Percentiles rank a stretch among this genome's conserved stretches.
phyloP scores from a whole-genome alignment of 1,140 invertebrate species.

The Notospermus geniculatus region DNA sequence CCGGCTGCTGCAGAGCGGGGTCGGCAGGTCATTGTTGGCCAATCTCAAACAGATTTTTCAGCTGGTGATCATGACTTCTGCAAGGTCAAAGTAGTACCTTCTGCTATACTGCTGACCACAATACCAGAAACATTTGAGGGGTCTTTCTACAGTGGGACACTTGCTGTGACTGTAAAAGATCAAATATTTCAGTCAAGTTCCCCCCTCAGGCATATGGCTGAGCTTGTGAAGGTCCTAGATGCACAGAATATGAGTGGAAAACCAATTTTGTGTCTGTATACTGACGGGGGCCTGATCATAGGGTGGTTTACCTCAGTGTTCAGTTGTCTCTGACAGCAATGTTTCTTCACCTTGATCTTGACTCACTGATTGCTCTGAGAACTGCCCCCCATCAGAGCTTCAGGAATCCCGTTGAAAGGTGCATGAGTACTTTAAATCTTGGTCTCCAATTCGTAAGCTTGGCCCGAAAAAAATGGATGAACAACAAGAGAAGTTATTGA shows the following conservation, averaged over 20 bases:
- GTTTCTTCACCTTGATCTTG: constrained; percentile 19
- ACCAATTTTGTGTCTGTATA: constrained; percentile 13
- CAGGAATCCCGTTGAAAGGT: constrained; percentile 22
- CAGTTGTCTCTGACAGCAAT: constrained; percentile 10
- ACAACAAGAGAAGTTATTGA: background rate
- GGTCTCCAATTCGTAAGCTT: constrained; percentile 19
- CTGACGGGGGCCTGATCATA: constrained; percentile 25
- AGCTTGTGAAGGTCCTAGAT: constrained; percentile 12
- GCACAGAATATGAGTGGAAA: background rate
- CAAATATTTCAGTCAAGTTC: constrained; percentile 18
- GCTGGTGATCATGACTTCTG: background rate
- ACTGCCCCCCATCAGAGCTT: constrained; percentile 19
- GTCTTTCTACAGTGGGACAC: constrained; percentile 24
- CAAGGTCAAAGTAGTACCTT: background rate
- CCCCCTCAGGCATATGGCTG: constrained; percentile 21
- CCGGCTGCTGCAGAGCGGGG: background rate
- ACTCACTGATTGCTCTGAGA: constrained; percentile 17
- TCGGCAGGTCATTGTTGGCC: background rate
- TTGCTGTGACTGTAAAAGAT: constrained; percentile 20
- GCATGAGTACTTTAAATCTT: constrained; percentile 17
- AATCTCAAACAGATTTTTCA: background rate
- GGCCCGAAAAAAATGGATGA: background rate
- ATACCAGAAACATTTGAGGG: constrained; percentile 16
- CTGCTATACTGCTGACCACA: constrained; percentile 5
- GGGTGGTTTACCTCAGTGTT: constrained; percentile 14